Conservation (phyloP, 1,140 invertebrate species). For the Intoshia linei region DNA sequence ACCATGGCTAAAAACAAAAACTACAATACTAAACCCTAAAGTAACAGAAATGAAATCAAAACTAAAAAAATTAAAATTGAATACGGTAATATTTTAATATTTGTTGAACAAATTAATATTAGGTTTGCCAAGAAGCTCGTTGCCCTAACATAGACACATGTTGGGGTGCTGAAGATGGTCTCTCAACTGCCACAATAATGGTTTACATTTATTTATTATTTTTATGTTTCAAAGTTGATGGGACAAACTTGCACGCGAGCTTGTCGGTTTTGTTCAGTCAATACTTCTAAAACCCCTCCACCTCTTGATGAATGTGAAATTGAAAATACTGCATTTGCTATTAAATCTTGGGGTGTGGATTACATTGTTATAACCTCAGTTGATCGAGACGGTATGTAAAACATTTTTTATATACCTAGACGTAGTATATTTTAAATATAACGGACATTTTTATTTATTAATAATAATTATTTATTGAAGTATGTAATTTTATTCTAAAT, state of each 20-base stretch:
- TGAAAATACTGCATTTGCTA: conserved; percentile 55
- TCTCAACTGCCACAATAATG: conserved; percentile 32
- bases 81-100: conserved; percentile 31
- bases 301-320: conserved; percentile 63
- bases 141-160: conserved; percentile 98
- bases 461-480: conserved; percentile 6
- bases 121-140: conserved; percentile 73
- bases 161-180: conserved; percentile 43
- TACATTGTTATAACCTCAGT: conserved; percentile 92
- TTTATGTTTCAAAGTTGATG: conserved; percentile 36
- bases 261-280: conserved; percentile 90
- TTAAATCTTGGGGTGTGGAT: conserved; percentile 66
- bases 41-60: conserved; percentile 50
- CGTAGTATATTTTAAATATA: not conserved
- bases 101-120: conserved; percentile 2
- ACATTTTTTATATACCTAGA: not conserved
- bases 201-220: conserved; percentile 32
- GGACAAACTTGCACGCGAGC: conserved; percentile 26
- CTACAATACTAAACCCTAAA: conserved; percentile 56
- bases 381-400: conserved; percentile 53
- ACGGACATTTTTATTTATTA: not conserved
- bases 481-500: not conserved
- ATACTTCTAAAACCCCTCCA: conserved; percentile 61
- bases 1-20: conserved; percentile 76
- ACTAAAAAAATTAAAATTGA: conserved; percentile 49